These are phyloP conservation scores for Plumapathes pennacea DNA, from an alignment of 92 coral and sea anemone genomes.

Conservation along the genomic window DNA sequence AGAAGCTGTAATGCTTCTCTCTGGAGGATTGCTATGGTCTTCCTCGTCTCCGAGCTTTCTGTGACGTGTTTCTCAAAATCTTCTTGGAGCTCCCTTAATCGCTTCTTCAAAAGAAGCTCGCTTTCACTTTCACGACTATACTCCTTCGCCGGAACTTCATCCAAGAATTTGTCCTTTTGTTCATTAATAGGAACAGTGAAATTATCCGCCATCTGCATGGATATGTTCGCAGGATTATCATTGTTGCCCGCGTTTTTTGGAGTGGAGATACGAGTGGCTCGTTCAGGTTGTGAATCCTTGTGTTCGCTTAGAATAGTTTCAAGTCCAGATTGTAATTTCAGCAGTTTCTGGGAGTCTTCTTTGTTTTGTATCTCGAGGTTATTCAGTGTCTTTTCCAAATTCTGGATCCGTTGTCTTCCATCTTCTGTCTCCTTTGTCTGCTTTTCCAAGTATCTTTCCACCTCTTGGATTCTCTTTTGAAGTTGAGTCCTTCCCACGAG, in stretches of 20 bases:
- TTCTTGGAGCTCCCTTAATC: no score
- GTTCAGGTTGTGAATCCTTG: no score
- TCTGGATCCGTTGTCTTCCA: constrained; percentile 11
- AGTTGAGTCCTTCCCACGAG: constrained; percentile 14
- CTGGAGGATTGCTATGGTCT: neutral
- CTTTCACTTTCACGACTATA: neutral
- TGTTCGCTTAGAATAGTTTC: neutral
- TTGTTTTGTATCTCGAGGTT: neutral
- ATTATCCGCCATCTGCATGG: neutral
- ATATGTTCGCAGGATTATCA: neutral
- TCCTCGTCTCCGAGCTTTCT: neutral
- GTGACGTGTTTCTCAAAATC: no score
- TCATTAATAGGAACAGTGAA: neutral
- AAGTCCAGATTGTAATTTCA: neutral
- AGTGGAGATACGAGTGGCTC: no score
- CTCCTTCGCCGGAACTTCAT: neutral
- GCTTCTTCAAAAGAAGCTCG: no score
- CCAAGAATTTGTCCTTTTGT: neutral
- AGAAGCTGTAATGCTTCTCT: neutral
- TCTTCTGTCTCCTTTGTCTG: constrained; percentile 1
- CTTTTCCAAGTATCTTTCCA: no score
- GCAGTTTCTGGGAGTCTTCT: neutral
- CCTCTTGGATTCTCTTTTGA: constrained; percentile 16
- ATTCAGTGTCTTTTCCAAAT: neutral
- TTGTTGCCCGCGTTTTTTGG: no score